Evolutionary conservation across 2,797 vertebrate genomes (phyloP).

Genomic region (Dermochelys coriacea): DNA sequence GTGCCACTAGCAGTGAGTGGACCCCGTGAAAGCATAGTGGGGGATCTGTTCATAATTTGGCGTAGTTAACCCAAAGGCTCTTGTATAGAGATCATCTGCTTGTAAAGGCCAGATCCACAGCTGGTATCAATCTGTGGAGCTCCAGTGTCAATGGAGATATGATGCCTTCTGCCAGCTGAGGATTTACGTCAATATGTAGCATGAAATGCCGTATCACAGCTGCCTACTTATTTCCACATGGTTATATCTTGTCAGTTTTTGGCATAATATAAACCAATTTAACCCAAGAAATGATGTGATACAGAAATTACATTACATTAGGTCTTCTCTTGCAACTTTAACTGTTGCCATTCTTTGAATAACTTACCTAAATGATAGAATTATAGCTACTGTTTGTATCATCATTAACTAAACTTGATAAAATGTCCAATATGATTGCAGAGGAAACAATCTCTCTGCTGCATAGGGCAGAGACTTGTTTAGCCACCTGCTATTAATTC

Average conservation of each 20-base stretch:
- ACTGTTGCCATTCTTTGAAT: not conserved
- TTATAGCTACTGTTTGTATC: not conserved
- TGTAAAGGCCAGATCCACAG: not conserved
- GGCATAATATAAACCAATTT: not conserved
- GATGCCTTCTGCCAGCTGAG: not conserved
- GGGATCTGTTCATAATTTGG: not conserved
- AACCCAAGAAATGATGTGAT: not conserved
- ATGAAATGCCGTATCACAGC: not conserved
- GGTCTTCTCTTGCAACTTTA: not conserved
- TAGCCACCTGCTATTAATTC: not conserved
- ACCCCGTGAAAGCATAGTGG: too few relatives aligned
- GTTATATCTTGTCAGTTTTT: not conserved
- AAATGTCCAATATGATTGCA: not conserved
- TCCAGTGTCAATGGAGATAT: not conserved
- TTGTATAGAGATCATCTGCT: not conserved
- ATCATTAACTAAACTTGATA: not conserved
- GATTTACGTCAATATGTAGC: not conserved
- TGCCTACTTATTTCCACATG: rapidly evolving
- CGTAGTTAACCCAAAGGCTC: not conserved
- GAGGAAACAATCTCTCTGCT: not conserved
- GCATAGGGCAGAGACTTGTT: not conserved
- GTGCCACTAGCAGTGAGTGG: too few relatives aligned
- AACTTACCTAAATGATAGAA: not conserved
- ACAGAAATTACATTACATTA: not conserved
- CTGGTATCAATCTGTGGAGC: not conserved